Base-by-base conservation (phyloP, 1,140 invertebrate species). In the Eriosoma lanigerum region DNA sequence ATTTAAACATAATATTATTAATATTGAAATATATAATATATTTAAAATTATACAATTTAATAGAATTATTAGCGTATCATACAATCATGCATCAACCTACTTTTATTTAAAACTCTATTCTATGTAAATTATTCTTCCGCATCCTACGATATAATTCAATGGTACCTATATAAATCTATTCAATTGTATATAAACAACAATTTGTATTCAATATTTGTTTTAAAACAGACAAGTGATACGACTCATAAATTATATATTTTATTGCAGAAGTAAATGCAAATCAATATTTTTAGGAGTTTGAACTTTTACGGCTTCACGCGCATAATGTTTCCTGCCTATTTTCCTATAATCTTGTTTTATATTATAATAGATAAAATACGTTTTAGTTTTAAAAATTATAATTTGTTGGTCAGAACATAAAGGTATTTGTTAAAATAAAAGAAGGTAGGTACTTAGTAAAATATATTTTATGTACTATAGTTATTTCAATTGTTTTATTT, bases 151-250 rank as follows among this genome's bases (percentile, higher is more conserved):
- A 70, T 26, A 26, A 26, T 52, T 38, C 32, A 38, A 38, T 38
- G 8, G 32, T 38, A 38, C 8, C 3, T 38, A 38, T 38, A 38
- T 38, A 38, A 38, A 38, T 8, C 8, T 8, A 72, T 54, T 50
- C 26, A 19, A 72, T 26, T 38, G 48, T n/a, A 50, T 29, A 29
- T 26, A 26, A 72, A 48, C 29, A 4, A 72, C 68, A 3, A 52
- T 72, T 72, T 72, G 68, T 72, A 50, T 48, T 50, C 13, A 72
- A 72, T 72, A 32, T 72, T 72, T 72, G 24, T 72, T 72, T 72
- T 48, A 21, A 29, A 52, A 72, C 15, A 24, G 24, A 17, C 21
- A 48, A 50, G 6, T 29, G 24, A 72, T 24, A 50, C 24, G 24
- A 72, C 17, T 26, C 26, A 52, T 72, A 72, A 72, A 72, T 52